Conservation (phyloP, 2,888 invertebrate genomes). For the Miltochrista miniata region DNA sequence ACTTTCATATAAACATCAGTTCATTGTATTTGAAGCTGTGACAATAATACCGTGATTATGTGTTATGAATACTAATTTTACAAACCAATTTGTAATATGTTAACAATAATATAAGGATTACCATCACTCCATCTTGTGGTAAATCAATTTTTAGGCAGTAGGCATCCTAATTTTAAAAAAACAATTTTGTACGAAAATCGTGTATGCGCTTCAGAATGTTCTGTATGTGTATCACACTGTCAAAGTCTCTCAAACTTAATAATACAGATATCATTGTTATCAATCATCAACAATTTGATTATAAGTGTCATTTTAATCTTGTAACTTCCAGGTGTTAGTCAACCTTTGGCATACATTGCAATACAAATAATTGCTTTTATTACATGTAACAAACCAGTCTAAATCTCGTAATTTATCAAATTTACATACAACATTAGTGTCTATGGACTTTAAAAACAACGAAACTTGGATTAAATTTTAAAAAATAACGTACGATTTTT, state of each 20-base stretch:
- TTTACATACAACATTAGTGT: neutral
- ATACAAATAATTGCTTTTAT: slow-evolving; percentile 22
- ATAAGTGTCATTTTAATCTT: slow-evolving; percentile 6
- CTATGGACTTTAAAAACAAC: slow-evolving; percentile 8
- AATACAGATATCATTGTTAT: slow-evolving; percentile 12
- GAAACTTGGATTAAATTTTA: neutral
- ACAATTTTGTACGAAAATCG: no score
- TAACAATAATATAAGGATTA: neutral
- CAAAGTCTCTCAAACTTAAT: neutral
- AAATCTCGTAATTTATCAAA: slow-evolving; percentile 14
- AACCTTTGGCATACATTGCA: slow-evolving; percentile 37
- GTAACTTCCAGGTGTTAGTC: slow-evolving; percentile 32
- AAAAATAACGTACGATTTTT: slow-evolving; percentile 6
- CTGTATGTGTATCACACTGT: no score
- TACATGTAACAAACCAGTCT: slow-evolving; percentile 18
- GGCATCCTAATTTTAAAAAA: no score
- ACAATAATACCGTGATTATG: slow-evolving; percentile 3
- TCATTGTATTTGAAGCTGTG: slow-evolving; percentile 18
- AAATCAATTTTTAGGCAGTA: no score
- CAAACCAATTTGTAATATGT: neutral
- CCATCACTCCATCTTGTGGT: no score
- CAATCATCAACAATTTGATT: slow-evolving; percentile 17
- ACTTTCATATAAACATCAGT: slow-evolving; percentile 23
- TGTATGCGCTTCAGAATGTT: no score
- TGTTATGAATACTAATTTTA: slow-evolving; percentile 1